phyloP scores from a whole-genome alignment of 2,113 vertebrate species.

The Herpailurus yagouaroundi region DNA sequence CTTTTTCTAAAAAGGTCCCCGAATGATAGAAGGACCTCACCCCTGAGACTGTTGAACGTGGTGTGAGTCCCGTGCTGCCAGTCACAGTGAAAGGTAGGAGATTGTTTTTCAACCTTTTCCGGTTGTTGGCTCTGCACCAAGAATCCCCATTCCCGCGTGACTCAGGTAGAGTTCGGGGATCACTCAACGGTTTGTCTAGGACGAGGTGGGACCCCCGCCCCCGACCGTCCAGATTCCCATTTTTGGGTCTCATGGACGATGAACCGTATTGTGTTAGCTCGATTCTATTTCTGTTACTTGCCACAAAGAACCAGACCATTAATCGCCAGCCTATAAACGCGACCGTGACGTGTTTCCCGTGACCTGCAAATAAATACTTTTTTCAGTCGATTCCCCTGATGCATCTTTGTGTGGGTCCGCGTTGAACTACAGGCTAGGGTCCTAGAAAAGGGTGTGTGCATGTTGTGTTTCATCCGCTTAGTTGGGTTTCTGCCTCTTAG shows the following conservation, averaged over 20 bases:
- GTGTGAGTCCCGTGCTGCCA: accelerated
- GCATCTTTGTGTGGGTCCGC: not conserved
- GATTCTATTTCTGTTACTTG: not conserved
- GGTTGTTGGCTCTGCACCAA: not conserved
- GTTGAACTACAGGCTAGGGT: not conserved
- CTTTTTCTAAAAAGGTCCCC: not conserved
- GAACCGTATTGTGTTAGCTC: accelerated
- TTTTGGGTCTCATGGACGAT: not conserved
- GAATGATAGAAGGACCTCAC: no score
- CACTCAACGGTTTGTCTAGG: not conserved
- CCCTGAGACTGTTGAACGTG: not conserved
- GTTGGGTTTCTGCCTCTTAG: no score
- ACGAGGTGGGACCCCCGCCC: not conserved
- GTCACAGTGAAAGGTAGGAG: not conserved
- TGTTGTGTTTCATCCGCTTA: no score
- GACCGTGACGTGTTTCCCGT: not conserved
- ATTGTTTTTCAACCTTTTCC: not conserved
- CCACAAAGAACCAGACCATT: not conserved
- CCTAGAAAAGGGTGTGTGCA: no score
- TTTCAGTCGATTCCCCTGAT: not conserved
- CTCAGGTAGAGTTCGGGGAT: not conserved
- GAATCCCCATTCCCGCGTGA: no score
- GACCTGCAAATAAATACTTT: not conserved
- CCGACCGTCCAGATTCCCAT: not conserved
- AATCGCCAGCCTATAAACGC: not conserved